Evolutionary conservation across 1,140 invertebrate species (phyloP), one percentile per base, ranked within the genome.

Genomic region (Cydia amplana): DNA sequence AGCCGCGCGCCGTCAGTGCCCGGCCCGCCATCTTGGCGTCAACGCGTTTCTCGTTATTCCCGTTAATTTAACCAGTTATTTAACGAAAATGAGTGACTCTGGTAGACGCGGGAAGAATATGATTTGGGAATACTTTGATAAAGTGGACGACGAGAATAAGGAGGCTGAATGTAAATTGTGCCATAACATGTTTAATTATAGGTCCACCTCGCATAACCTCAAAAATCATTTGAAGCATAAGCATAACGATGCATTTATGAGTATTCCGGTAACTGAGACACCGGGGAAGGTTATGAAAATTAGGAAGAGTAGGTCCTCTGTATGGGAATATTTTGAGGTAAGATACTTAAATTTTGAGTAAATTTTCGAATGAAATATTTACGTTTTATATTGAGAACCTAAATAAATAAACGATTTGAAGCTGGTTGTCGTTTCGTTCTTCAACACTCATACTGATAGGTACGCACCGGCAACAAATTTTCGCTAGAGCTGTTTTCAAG

Each of bases 181-280:
- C 32, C 43, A 64, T 5, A 75, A 74, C 5, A 4, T 65, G 12
- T 74, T 36, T 9, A 76, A 75, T 2, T 78, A 76, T 25, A 76
- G 20, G 55, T 32, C 64, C n/a, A 80, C 77, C 6, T 74, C 65
- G 9, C 65, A 73, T 25, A 80, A 80, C 70, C 72, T 80, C 6
- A 78, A 76, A 49, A 40, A 32, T 28, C 78, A 79, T 77, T 77
- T 79, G 28, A 49, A 23, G 36, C 55, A 28, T 12, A 55, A 72
- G 18, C 78, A 79, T 75, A 72, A 77, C 72, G 72, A 75, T 75
- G 51, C 73, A 51, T 36, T 67, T 76, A 83, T 86, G 82, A 84
- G 80, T 82, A 83, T 74, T 70, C 77, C 72, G 77, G 16, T 12
- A 5, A 7, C 51, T 55, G 51, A 55, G 51, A 18, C 16, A 55